A percentile compares a stretch with the other conserved stretches of the same genome.
Evolutionary conservation across 2,888 invertebrate genomes (phyloP).

Genomic region (Eremobia ochroleuca): DNA sequence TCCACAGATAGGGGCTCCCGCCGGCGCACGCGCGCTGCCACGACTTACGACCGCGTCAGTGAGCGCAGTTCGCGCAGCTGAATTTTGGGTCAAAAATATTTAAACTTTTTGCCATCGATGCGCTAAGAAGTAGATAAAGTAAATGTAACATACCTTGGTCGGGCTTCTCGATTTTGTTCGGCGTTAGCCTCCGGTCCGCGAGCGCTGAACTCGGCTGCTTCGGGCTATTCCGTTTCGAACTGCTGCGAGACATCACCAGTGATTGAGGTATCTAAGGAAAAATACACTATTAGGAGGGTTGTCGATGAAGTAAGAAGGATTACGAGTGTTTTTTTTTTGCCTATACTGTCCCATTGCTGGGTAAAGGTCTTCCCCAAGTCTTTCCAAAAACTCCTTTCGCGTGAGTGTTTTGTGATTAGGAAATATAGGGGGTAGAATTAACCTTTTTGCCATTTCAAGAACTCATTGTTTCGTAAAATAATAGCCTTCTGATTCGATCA

Average conservation of each 20-base stretch:
- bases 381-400: too few relatives aligned
- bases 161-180: conserved; percentile 78
- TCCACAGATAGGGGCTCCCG: too few relatives aligned
- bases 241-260: conserved; percentile 81
- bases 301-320: not conserved
- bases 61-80: too few relatives aligned
- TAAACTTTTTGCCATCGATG: too few relatives aligned
- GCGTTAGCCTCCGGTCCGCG: conserved; percentile 71
- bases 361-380: too few relatives aligned
- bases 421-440: not conserved
- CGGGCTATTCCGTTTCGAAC: conserved; percentile 84
- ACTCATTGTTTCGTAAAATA: not conserved
- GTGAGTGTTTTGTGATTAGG: not conserved
- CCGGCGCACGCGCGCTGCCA: too few relatives aligned
- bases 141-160: conserved; percentile 82
- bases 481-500: not conserved
- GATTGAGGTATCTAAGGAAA: conserved; percentile 85
- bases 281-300: not conserved
- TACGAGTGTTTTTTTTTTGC: too few relatives aligned
- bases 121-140: not conserved
- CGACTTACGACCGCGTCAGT: too few relatives aligned
- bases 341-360: too few relatives aligned
- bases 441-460: not conserved
- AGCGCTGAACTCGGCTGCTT: conserved; percentile 77
- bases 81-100: too few relatives aligned